Base-by-base conservation (phyloP, 64 coral and sea anemone genomes). In the Montipora sp. region DNA sequence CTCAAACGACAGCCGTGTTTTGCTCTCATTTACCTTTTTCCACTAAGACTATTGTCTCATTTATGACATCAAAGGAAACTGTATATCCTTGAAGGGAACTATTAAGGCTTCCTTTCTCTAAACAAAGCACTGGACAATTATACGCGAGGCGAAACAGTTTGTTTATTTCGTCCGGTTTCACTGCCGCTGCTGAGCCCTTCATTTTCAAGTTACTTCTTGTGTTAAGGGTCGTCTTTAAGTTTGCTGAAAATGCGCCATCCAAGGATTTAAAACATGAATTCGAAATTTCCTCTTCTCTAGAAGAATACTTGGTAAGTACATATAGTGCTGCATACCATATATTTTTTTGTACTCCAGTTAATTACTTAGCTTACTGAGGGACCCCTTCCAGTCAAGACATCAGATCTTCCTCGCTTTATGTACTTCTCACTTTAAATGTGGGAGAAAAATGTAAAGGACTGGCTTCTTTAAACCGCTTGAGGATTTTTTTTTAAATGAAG, bases 21-120 rank as follows among this genome's bases (percentile, higher is more conserved):
- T 49, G 19, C 10, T 71, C 0, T 47, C 5, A 15, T 22, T 12
- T 18, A 13, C 70, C n/a, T 67, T 69, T 46, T 8, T 18, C 49
- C 65, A 71, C 8, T 1, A 48, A 48, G 49, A 8, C 63, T 21
- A 57, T 50, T 50, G 36, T n/a, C 16, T 6, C 15, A 3, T 9
- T 63, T 13, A 72, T 71, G 69, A 49, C 44, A 44, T 84, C 44
- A 70, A 84, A 84, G 82, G 82, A 84, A 84, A 14, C 65, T 71
- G 47, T 18, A 84, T 66, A 84, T 84, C 82, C 65, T 43, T 84
- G 14, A 47, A 66, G 48, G 46, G 43, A 46, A 18, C 61, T 48
- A 71, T 84, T 84, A 70, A 47, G 15, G 45, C 14, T 20, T 3
- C 18, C 15, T 19, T 43, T 20, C 50, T 70, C 63, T 84, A 84